A percentile compares a stretch with the other conserved stretches of the same genome.
Evolutionary conservation across 2,113 vertebrate genomes (phyloP).

Genomic region (Cyanistes caeruleus): DNA sequence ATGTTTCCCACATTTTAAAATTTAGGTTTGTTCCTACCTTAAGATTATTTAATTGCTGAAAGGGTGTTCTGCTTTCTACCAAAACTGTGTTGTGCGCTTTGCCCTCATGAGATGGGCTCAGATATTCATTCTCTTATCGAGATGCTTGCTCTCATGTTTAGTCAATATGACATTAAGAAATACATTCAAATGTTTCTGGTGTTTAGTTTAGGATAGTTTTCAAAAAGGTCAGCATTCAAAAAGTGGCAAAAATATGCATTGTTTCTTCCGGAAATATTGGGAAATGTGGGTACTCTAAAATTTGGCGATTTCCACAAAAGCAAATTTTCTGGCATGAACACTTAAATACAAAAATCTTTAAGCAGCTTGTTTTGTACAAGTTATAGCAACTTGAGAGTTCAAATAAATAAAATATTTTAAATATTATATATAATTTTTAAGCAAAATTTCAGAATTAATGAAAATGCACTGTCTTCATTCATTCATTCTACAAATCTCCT

Average conservation of each 20-base stretch:
- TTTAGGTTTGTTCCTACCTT: not conserved
- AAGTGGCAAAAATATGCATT: not conserved
- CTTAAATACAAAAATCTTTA: not conserved
- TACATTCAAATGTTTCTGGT: not conserved
- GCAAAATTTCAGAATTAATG: not conserved
- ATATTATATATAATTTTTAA: not conserved
- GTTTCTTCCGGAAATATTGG: not conserved
- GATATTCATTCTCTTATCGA: not conserved
- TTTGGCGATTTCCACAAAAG: not conserved
- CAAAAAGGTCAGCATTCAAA: not conserved
- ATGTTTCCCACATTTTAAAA: not conserved
- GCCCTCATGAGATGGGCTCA: not conserved
- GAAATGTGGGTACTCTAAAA: not conserved
- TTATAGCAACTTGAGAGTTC: not conserved
- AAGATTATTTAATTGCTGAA: not conserved
- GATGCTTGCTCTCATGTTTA: not conserved
- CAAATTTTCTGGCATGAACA: not conserved
- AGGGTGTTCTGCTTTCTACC: not conserved
- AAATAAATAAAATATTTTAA: not conserved
- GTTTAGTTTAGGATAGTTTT: not conserved
- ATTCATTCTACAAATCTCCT: not conserved
- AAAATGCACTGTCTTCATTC: not conserved
- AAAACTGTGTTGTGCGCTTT: not conserved
- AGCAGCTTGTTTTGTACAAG: not conserved
- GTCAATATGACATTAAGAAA: not conserved